These are phyloP conservation scores for Pipra filicauda DNA, from an alignment of 2,113 vertebrate species.

Conservation along the genomic window DNA sequence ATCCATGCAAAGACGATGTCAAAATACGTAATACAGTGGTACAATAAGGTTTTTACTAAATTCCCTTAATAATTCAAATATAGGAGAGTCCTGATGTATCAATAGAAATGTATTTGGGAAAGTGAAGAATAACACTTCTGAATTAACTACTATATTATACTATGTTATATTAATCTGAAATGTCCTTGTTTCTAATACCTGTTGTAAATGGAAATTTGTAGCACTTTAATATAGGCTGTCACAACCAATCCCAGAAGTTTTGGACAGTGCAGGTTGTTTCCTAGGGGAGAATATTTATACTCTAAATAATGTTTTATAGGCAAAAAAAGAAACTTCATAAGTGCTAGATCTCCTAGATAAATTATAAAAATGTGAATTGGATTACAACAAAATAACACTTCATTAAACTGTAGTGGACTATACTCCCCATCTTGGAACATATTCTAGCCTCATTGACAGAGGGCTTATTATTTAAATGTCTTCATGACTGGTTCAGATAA, in stretches of 20 bases:
- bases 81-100: neutral
- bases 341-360: neutral
- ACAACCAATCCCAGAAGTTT: neutral
- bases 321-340: neutral
- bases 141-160: neutral
- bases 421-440: neutral
- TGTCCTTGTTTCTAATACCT: neutral
- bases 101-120: neutral
- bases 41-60: neutral
- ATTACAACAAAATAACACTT: neutral
- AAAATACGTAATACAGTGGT: neutral
- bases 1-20: neutral
- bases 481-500: neutral
- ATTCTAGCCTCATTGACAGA: neutral
- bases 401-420: neutral
- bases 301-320: neutral
- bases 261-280: neutral
- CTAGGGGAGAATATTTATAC: neutral
- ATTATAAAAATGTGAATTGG: neutral
- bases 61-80: neutral
- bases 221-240: neutral
- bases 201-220: neutral
- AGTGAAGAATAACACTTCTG: neutral
- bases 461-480: conserved; percentile 11
- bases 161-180: neutral